Evolutionary conservation across 1,140 invertebrate species (phyloP), one percentile per base, ranked within the genome.

Genomic region (Antheraea pernyi): DNA sequence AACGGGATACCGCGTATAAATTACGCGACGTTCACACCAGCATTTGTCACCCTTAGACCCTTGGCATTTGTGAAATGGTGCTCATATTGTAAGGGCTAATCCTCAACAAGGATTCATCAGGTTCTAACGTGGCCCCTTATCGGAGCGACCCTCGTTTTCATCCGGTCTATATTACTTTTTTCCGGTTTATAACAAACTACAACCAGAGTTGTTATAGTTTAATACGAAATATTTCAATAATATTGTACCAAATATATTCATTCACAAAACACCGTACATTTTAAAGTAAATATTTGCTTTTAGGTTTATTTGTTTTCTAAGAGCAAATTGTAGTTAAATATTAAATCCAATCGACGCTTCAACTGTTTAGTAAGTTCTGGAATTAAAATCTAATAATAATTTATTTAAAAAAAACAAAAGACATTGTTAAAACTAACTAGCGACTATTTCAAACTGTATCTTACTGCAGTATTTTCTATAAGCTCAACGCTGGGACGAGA

Each of bases 1-100:
- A 36, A 61, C 30, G 48, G 71, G 66, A 63, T 63, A 76, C 74
- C 74, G 72, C 69, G 71, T 73, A 86, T 83, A 84, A 83, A 88
- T 85, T 79, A 80, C 68, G 65, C 19, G 74, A 81, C 78, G 81
- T 85, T 79, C 77, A 75, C 75, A 69, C 70, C 65, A 65, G 73
- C 77, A 88, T 90, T 90, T 87, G 86, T 89, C 84, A 89, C 76
- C 64, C 74, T 68, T 67, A 76, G 79, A 83, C 80, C 83, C 85
- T 83, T 81, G 77, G 73, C 75, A 67, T 73, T 73, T 84, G 79
- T 80, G 84, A 80, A 86, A 88, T 87, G 86, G 83, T 88, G 78
- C 86, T 88, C 85, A 86, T 90, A 90, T 86, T 84, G 85, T 88
- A 90, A 83, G 84, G 85, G 83, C 86, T 90, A 87, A 90, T 90